phyloP scores from a whole-genome alignment of 2,113 vertebrate species.

The Atherinomorus stipes region DNA sequence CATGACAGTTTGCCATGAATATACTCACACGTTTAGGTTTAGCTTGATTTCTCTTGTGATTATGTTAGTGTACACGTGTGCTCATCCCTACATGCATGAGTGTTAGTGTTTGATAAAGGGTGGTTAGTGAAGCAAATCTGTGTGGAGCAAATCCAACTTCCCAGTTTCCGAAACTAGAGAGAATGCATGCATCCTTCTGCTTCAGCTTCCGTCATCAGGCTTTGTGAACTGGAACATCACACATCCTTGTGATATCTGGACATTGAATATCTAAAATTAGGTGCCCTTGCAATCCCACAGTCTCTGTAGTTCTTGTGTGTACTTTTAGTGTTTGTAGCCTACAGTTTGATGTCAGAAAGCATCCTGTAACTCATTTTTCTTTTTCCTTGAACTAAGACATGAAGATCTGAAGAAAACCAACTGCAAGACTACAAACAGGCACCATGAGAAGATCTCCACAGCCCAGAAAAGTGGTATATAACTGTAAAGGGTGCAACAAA shows the following conservation, averaged over 20 bases:
- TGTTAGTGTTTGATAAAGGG: constrained; percentile 69
- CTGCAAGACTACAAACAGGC: constrained; percentile 42
- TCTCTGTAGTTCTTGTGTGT: constrained; percentile 34
- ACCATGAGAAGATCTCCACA: constrained; percentile 30
- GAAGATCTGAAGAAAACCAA: constrained; percentile 34
- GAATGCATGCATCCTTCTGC: not conserved
- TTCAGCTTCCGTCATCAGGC: too few species aligned
- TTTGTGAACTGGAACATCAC: constrained; percentile 27
- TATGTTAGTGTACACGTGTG: not conserved
- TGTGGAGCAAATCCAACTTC: constrained; percentile 48
- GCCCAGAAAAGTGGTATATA: constrained; percentile 44
- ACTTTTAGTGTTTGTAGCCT: constrained; percentile 50
- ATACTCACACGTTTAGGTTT: constrained; percentile 1
- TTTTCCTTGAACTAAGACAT: constrained; percentile 45
- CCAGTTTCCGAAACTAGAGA: constrained; percentile 69
- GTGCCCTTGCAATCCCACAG: constrained; percentile 20
- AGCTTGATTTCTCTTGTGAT: not conserved
- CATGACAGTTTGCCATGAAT: not conserved
- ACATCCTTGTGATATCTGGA: constrained; percentile 58
- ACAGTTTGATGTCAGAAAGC: constrained; percentile 42
- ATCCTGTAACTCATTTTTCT: constrained; percentile 36
- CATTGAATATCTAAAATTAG: constrained; percentile 40
- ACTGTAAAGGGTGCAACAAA: constrained; percentile 60
- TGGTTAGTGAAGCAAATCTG: constrained; percentile 66
- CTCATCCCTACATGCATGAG: too few species aligned